A percentile compares a stretch with the other conserved stretches of the same genome.
phyloP scores from a whole-genome alignment of 2,113 vertebrate genomes.

The Atrichornis clamosus region DNA sequence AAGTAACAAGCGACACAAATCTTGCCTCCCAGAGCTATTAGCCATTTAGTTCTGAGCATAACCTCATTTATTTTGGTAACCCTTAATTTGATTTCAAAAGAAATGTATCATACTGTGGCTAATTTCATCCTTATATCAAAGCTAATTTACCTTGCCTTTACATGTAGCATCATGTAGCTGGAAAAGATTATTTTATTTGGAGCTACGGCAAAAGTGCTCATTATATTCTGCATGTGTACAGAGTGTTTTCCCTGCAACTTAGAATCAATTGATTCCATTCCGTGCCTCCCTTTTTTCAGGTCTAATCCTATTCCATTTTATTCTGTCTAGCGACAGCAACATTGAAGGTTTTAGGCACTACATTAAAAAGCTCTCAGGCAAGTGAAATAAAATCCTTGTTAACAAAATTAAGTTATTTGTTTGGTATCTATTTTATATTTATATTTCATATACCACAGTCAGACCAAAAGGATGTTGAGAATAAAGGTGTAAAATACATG shows the following conservation, averaged over 20 bases:
- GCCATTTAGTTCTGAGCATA: background rate
- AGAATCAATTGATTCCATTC: background rate
- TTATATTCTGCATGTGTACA: background rate
- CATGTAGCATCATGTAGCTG: background rate
- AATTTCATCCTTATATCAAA: conserved; percentile 9
- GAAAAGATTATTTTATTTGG: background rate
- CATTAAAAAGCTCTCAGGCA: background rate
- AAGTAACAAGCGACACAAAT: background rate
- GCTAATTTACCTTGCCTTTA: background rate
- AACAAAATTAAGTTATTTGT: background rate
- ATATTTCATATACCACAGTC: background rate
- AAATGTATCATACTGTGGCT: background rate
- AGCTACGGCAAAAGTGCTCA: background rate
- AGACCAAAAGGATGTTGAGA: background rate
- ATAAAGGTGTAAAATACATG: background rate
- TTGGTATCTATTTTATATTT: background rate
- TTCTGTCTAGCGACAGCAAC: background rate
- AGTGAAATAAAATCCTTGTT: background rate
- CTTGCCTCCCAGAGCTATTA: background rate
- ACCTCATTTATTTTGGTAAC: conserved; percentile 10
- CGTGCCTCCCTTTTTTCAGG: background rate
- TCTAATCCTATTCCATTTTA: background rate
- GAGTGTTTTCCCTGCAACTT: background rate
- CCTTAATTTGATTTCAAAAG: background rate
- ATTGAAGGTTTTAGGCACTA: background rate